A percentile compares a stretch with the other conserved stretches of the same genome.
Evolutionary conservation across 2,888 invertebrate genomes (phyloP).

Genomic region (Mamestra brassicae): DNA sequence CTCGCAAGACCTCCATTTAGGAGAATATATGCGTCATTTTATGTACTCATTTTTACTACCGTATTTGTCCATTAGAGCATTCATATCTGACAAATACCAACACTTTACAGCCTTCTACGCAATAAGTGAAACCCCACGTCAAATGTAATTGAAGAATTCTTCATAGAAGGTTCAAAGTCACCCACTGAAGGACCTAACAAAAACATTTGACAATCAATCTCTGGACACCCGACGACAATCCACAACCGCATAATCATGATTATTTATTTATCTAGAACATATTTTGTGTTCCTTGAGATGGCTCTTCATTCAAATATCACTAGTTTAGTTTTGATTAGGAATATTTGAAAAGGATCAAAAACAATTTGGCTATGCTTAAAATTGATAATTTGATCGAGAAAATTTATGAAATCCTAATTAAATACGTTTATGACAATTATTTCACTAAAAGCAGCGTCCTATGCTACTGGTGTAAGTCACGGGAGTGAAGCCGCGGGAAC

Average conservation of each 20-base stretch:
- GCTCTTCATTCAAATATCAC: not conserved
- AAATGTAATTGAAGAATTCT: constrained; percentile 12
- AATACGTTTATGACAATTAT: too few species aligned
- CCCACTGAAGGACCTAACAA: constrained; percentile 29
- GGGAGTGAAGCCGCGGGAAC: too few species aligned
- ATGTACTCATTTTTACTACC: too few species aligned
- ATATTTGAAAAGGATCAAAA: not conserved
- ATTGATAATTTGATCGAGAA: too few species aligned
- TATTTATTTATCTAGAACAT: constrained; percentile 19
- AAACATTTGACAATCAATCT: constrained; percentile 53
- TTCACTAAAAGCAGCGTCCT: too few species aligned
- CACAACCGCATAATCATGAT: not conserved
- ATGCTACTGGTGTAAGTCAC: too few species aligned
- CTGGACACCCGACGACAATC: constrained; percentile 34
- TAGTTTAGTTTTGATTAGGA: not conserved
- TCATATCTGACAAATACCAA: too few species aligned
- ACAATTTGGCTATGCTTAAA: too few species aligned
- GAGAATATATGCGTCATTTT: too few species aligned
- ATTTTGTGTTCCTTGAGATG: constrained; percentile 5
- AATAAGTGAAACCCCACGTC: constrained; percentile 9
- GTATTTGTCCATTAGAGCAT: too few species aligned
- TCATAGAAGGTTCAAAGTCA: constrained; percentile 5
- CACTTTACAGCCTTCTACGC: not conserved
- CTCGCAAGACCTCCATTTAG: too few species aligned
- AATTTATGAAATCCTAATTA: too few species aligned